Evolutionary conservation across 2,888 invertebrate species (phyloP).

Genomic region (Pseudococcus jackbeardsleyi): DNA sequence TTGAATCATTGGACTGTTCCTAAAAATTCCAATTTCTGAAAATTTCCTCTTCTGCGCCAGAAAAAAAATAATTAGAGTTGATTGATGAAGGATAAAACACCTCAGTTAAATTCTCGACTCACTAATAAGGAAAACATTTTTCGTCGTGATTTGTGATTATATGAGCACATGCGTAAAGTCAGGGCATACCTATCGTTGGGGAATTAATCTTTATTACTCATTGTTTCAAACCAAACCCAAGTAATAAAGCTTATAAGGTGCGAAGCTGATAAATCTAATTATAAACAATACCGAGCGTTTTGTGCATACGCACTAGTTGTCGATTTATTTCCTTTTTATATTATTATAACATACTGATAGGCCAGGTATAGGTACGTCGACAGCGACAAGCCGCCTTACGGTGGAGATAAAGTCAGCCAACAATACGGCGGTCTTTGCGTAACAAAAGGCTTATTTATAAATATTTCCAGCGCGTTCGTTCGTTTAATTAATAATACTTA

Average conservation of each 20-base stretch:
- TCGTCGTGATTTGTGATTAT: background rate
- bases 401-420: background rate
- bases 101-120: background rate
- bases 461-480: background rate
- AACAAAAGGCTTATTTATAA: conserved; percentile 31
- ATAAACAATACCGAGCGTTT: conserved; percentile 18
- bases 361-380: background rate
- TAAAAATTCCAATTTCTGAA: too few species aligned
- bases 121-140: background rate
- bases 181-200: background rate
- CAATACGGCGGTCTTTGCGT: background rate
- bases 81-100: background rate
- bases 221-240: background rate
- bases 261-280: conserved; percentile 38
- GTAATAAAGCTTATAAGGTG: conserved; percentile 35
- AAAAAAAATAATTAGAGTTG: background rate
- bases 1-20: too few species aligned
- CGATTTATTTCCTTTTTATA: conserved; percentile 36
- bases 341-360: background rate
- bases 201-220: conserved; percentile 12
- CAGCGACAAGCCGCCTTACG: background rate
- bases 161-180: background rate
- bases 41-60: too few species aligned
- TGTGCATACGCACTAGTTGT: conserved; percentile 3
- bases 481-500: conserved; percentile 28